Evolutionary conservation across 2,113 vertebrate species (phyloP), one percentile per base, ranked within the genome.

Genomic region (Phrynosoma blainvillii): DNA sequence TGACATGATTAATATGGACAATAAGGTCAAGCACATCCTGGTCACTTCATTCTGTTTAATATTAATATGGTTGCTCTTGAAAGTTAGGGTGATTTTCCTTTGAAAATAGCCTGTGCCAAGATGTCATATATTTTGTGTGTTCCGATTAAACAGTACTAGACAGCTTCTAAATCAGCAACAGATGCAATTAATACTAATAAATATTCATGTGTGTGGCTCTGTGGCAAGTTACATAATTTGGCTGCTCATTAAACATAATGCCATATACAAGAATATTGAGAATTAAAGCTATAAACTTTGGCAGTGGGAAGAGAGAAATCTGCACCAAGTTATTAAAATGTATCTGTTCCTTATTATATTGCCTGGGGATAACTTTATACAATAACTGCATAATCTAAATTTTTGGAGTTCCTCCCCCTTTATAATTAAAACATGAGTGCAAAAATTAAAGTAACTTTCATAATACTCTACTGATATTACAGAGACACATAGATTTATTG

Each of bases 161-260:
- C 81, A 77, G 80, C 30, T 36, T 76, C 73, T 83, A 77, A 76
- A 83, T 82, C 59, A 76, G 1, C 77, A 59, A 36, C 87, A 54
- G n/a, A 76, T 76, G 80, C 23, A 88, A 54, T 83, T 83, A 88
- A 68, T 83, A 76, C 56, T 42, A 83, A 83, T 88, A 88, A 88
- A 83, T 83, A 82, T 88, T 88, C 87, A 83, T 83, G n/a, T 23
- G 56, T n/a, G 54, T 83, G 40, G 40, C 40, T 88, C 71, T 76
- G 42, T 76, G 79, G 40, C 40, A 82, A 77, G 80, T 88, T 83
- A 77, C 71, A 82, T 87, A 87, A 66, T 75, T 79, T 54, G 86
- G 42, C 73, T 75, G 42, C 59, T 82, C 71, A 66, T 77, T 83
- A 88, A 87, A 79, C 52, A 66, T 82, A 74, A 76, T 82, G 71